phyloP scores from a whole-genome alignment of 2,113 vertebrate genomes.

The Pedionomus torquatus region DNA sequence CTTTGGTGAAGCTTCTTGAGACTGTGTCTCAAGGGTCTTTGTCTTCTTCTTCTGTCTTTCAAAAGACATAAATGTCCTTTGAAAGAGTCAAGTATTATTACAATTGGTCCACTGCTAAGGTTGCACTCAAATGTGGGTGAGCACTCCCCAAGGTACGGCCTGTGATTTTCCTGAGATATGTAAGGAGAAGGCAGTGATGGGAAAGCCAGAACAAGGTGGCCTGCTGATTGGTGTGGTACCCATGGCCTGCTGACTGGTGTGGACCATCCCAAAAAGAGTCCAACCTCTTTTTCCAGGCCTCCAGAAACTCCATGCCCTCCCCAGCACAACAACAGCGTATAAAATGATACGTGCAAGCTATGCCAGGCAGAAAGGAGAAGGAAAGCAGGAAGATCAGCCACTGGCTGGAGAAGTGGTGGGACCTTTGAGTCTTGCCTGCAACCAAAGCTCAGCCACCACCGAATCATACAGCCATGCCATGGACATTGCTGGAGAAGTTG shows the following conservation, averaged over 20 bases:
- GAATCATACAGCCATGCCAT: neutral
- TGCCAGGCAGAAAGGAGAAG: neutral
- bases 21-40: neutral
- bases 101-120: neutral
- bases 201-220: neutral
- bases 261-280: too few species aligned
- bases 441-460: neutral
- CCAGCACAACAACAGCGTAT: neutral
- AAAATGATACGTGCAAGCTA: neutral
- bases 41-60: too few species aligned
- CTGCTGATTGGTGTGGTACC: neutral
- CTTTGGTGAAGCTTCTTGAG: neutral
- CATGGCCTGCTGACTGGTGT: neutral
- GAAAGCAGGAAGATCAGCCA: neutral
- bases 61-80: neutral
- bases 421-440: neutral
- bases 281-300: neutral
- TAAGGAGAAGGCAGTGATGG: neutral
- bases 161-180: neutral
- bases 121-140: neutral
- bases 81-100: neutral
- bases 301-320: neutral
- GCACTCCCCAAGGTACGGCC: accelerated
- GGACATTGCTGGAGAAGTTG: neutral
- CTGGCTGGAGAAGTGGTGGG: neutral